These are phyloP conservation scores for Hippopotamus amphibius DNA, from an alignment of 2,113 vertebrate genomes.

Conservation along the genomic window DNA sequence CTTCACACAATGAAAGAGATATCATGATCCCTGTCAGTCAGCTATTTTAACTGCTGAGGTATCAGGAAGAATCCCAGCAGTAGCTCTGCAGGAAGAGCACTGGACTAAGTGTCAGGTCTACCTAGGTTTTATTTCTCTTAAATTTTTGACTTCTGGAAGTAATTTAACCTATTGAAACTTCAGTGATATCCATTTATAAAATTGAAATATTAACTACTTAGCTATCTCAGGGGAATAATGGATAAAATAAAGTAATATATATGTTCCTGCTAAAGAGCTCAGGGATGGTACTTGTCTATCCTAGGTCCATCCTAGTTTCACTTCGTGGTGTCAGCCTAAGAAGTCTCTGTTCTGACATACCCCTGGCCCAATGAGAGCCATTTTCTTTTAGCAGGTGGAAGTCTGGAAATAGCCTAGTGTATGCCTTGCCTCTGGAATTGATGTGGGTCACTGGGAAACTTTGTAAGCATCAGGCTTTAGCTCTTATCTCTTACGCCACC, in stretches of 20 bases:
- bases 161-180: neutral
- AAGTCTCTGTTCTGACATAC: neutral
- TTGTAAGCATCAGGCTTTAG: neutral
- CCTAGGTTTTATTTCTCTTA: conserved; percentile 47
- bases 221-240: neutral
- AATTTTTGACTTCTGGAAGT: conserved; percentile 52
- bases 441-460: neutral
- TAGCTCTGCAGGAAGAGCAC: neutral
- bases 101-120: neutral
- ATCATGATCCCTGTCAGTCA: neutral
- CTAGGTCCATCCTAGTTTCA: neutral
- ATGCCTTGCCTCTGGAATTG: neutral
- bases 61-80: neutral
- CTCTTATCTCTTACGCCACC: neutral
- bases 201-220: neutral
- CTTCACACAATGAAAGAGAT: neutral
- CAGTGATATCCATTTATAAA: conserved; percentile 23
- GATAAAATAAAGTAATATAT: neutral
- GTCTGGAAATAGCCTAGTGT: neutral
- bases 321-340: neutral
- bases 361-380: neutral
- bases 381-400: neutral
- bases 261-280: neutral
- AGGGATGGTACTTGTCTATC: neutral
- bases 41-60: neutral